These are phyloP conservation scores for Tautogolabrus adspersus DNA, from an alignment of 2,113 vertebrate genomes.

Conservation along the genomic window DNA sequence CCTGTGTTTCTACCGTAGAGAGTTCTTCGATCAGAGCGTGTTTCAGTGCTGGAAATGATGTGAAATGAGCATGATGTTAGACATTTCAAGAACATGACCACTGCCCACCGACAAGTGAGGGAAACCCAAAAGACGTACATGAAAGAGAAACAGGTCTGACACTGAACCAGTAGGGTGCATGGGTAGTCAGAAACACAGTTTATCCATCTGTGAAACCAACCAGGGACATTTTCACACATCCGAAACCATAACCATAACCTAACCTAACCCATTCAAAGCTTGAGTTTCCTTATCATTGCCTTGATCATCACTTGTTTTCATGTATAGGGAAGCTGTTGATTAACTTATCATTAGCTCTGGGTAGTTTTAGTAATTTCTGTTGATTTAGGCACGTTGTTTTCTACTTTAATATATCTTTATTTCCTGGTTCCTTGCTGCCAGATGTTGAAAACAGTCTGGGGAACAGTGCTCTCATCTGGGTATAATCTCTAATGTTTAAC, in stretches of 20 bases:
- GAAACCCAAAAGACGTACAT: constrained; percentile 10
- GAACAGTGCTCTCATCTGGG: background rate
- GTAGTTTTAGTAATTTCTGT: background rate
- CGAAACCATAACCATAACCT: no score
- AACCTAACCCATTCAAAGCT: constrained; percentile 25
- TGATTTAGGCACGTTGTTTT: constrained; percentile 8
- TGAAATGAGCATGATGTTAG: constrained; percentile 24
- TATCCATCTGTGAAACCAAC: no score
- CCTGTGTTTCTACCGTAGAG: background rate
- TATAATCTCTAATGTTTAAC: background rate
- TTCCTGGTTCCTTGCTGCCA: background rate
- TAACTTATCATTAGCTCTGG: background rate
- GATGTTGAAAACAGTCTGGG: background rate
- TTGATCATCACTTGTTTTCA: background rate
- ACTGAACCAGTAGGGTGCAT: background rate
- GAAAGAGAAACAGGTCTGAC: constrained; percentile 2
- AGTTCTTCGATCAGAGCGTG: constrained; percentile 2
- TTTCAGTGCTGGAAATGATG: constrained; percentile 11
- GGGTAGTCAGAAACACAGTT: background rate
- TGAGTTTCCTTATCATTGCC: constrained; percentile 13
- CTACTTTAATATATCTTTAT: background rate
- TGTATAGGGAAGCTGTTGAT: no score
- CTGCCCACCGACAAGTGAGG: background rate
- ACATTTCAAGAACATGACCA: constrained; percentile 9
- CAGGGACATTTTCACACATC: no score